phyloP scores from a whole-genome alignment of 2,113 vertebrate species.

The Sus scrofa region T2T-Sscrofa CM000816.6:6100001-6100500 shows the following conservation, averaged over 20 bases:
- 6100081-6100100: slow-evolving; percentile 82
- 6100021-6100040: slow-evolving; percentile 80
- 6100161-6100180: slow-evolving; percentile 74
- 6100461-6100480: not conserved
- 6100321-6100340: not conserved
- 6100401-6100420: not conserved
- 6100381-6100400: not conserved
- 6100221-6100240: not conserved
- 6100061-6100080: slow-evolving; percentile 82
- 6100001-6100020: not conserved
- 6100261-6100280: not conserved
- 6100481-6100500: not conserved
- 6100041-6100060: slow-evolving; percentile 84
- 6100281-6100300: not conserved
- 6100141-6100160: slow-evolving; percentile 86
- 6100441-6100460: not conserved
- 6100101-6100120: slow-evolving; percentile 87
- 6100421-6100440: not conserved
- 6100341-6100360: not conserved
- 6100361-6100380: not conserved
- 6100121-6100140: slow-evolving; percentile 89
- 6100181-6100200: rapidly evolving
- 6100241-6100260: rapidly evolving
- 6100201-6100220: not conserved
- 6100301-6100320: not conserved